A percentile compares a stretch with the other conserved stretches of the same genome.
Conservation (phyloP, 1,140 invertebrate genomes). For the Drosophila baimaii region DNA sequence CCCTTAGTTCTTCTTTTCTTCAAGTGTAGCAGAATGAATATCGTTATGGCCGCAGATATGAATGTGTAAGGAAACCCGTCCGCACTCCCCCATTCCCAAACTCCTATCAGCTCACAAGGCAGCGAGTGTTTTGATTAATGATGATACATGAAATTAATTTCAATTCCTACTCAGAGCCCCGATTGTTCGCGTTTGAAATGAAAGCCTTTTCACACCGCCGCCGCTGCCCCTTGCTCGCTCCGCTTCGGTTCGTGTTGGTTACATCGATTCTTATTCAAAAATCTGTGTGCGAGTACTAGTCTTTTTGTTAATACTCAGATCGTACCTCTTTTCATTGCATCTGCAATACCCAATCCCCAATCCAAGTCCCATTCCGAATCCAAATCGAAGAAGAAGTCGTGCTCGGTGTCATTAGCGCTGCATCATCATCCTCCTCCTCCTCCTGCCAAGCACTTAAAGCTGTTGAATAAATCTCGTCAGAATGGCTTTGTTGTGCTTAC, state of each 20-base stretch:
- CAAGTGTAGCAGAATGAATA: constrained; percentile 70
- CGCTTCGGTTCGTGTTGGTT: constrained; percentile 14
- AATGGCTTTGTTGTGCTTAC: constrained; percentile 82
- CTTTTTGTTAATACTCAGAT: constrained; percentile 63
- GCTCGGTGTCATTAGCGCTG: constrained; percentile 79
- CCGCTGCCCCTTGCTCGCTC: constrained; percentile 8
- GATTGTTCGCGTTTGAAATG: constrained; percentile 82
- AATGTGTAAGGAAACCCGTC: constrained; percentile 48
- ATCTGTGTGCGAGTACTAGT: constrained; percentile 47
- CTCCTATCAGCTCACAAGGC: constrained; percentile 53
- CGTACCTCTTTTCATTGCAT: constrained; percentile 62
- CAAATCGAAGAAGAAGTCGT: constrained; percentile 56
- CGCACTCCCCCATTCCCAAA: constrained; percentile 26
- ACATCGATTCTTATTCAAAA: constrained; percentile 47
- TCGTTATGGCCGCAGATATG: constrained; percentile 63
- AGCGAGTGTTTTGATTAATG: constrained; percentile 81
- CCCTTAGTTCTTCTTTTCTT: neutral
- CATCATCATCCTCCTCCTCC: constrained; percentile 64
- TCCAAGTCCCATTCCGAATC: constrained; percentile 21
- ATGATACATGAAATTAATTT: constrained; percentile 83
- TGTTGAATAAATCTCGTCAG: constrained; percentile 76
- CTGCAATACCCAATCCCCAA: no score
- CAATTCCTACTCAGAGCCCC: constrained; percentile 71
- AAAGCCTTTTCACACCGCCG: constrained; percentile 77
- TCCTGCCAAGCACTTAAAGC: constrained; percentile 63